Percentiles rank a stretch among this genome's conserved stretches.
Evolutionary conservation across 2,888 invertebrate species (phyloP).

Genomic region (Trilocha varians): DNA sequence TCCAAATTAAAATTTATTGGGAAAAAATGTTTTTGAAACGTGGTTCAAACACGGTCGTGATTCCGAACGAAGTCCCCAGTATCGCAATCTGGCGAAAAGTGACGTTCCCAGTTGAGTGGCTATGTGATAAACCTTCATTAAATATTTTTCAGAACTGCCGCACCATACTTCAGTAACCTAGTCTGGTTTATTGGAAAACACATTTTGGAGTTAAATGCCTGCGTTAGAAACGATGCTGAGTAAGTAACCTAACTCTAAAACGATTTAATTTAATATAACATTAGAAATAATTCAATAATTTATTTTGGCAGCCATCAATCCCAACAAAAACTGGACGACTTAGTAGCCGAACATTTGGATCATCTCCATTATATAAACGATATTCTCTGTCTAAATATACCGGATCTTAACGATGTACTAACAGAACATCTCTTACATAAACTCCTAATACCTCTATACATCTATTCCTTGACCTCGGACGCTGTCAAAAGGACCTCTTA

Average conservation of each 20-base stretch:
- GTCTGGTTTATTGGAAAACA: conserved; percentile 99
- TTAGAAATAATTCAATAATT: conserved; percentile 10
- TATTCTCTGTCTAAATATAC: conserved; percentile 92
- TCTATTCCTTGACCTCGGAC: conserved; percentile 85
- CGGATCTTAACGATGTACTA: conserved; percentile 92
- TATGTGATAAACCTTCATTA: conserved; percentile 7
- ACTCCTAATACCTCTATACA: conserved; percentile 92
- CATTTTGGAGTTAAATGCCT: conserved; percentile 94
- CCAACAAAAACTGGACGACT: conserved; percentile 89
- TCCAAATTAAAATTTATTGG: conserved; percentile 1
- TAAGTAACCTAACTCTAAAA: conserved; percentile 66
- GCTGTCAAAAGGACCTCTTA: conserved; percentile 46
- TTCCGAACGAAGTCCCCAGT: too few species aligned
- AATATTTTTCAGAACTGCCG: conserved; percentile 81
- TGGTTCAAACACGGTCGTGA: conserved; percentile 4
- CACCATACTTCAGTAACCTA: conserved; percentile 98
- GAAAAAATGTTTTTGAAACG: too few species aligned
- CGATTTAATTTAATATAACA: conserved; percentile 3
- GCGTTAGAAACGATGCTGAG: conserved; percentile 96
- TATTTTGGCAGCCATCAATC: conserved; percentile 85
- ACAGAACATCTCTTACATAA: conserved; percentile 95
- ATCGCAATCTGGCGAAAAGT: too few species aligned
- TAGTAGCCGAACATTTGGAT: conserved; percentile 97
- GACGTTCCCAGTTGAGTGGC: too few species aligned
- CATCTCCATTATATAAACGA: conserved; percentile 98